Base-by-base conservation (phyloP, 1,140 invertebrate species). In the Dendroctonus ponderosae region DNA sequence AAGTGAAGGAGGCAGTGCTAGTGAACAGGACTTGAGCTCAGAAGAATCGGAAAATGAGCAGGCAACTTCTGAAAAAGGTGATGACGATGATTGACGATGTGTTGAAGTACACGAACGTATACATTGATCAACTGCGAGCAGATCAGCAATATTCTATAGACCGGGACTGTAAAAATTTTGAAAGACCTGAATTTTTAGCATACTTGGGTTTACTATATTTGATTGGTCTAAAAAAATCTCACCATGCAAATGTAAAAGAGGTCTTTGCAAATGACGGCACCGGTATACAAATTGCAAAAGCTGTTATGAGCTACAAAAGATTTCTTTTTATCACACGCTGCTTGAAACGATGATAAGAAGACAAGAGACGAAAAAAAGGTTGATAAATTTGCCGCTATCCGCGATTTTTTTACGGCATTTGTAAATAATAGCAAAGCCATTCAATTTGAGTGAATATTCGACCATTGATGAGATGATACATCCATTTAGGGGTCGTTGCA, bases 381-480 rank as follows among this genome's bases (percentile, higher is more conserved):
- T 50, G 49, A 50, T 14, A 50, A 77, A 53, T 59, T 80, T 5
- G 72, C 74, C 39, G 66, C 72, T 44, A 73, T 79, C 43, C 39
- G 76, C 64, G 54, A 72, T 7, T 39, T 79, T 46, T 78, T 74
- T 72, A 74, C 79, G 7, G 8, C 54, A 11, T 71, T 78, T 69
- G 71, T 74, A 15, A 9, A 70, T 8, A 72, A 67, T 8, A 77
- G 71, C 53, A 66, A 56, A 71, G 62, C 58, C 37, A 63, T 79
- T 77, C 68, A 66, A 43, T 44, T 57, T 63, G 8, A 42, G 64
- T 26, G 64, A 76, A 62, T 72, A 72, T 70, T 9, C 79, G 3
- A 80, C 77, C 52, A 67, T 80, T 56, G 78, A 81, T 72, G 79
- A 82, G 69, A 72, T 74, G 62, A 62, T 82, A 7, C 56, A 69